phyloP scores from a whole-genome alignment of 1,140 invertebrate genomes.

The Medauroidea extradentata region DNA sequence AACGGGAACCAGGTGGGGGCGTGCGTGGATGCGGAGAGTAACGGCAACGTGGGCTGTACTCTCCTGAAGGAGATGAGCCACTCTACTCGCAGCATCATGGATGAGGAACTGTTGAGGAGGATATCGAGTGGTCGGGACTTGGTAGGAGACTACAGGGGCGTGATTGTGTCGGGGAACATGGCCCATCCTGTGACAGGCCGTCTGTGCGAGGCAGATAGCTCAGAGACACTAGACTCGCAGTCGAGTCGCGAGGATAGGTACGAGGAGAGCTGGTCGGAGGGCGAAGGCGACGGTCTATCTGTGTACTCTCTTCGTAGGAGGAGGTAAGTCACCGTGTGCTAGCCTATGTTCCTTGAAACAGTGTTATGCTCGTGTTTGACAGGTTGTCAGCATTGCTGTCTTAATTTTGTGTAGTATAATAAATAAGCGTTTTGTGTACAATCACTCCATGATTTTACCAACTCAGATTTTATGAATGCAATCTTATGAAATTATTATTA shows the following conservation, averaged over 20 bases:
- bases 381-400: too few species aligned
- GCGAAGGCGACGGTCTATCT: slow-evolving; percentile 34
- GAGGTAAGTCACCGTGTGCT: slow-evolving; percentile 18
- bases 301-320: slow-evolving; percentile 24
- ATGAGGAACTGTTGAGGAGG: not conserved
- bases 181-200: slow-evolving; percentile 2
- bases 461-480: too few species aligned
- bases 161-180: slow-evolving; percentile 2
- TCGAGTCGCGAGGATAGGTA: slow-evolving; percentile 23
- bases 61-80: too few species aligned
- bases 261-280: slow-evolving; percentile 38
- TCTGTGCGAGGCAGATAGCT: slow-evolving; percentile 16
- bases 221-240: slow-evolving; percentile 24
- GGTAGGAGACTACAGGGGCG: not conserved
- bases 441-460: too few species aligned
- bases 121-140: not conserved
- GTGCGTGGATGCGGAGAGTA: not conserved
- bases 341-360: too few species aligned
- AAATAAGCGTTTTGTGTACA: too few species aligned
- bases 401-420: too few species aligned
- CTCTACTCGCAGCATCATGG: not conserved
- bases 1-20: slow-evolving; percentile 7
- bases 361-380: too few species aligned
- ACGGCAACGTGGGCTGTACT: not conserved
- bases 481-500: too few species aligned